Percentiles rank a stretch among this genome's conserved stretches.
Conservation (phyloP, 2,113 vertebrate genomes). For the Varanus komodoensis region DNA sequence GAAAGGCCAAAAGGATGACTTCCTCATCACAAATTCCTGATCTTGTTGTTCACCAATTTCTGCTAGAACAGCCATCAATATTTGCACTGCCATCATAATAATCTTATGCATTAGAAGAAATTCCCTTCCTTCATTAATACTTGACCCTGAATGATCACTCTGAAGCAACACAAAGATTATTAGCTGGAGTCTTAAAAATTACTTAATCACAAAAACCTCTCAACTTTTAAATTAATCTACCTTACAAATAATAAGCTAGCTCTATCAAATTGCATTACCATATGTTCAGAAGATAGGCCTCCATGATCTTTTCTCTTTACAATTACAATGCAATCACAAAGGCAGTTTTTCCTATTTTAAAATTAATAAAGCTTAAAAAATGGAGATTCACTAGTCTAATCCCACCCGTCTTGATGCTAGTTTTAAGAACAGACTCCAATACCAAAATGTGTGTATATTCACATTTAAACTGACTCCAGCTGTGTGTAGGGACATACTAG, state of each 20-base stretch:
- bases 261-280: not conserved
- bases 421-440: not conserved
- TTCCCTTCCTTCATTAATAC: not conserved
- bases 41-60: not conserved
- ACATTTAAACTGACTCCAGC: not conserved
- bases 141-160: not conserved
- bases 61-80: not conserved
- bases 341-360: not conserved
- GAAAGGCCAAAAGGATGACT: not conserved
- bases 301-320: not conserved
- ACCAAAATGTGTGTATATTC: not conserved
- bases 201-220: not conserved
- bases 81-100: slow-evolving; percentile 4
- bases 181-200: not conserved
- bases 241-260: slow-evolving; percentile 4
- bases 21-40: accelerated
- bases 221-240: not conserved
- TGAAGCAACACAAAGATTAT: not conserved
- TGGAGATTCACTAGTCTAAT: slow-evolving; percentile 1
- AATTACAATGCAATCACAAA: slow-evolving; percentile 11
- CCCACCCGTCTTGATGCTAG: not conserved
- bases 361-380: not conserved
- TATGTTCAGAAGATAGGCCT: not conserved
- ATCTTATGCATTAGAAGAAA: not conserved
- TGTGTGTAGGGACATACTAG: no score